Evolutionary conservation across 2,888 invertebrate genomes (phyloP).

Genomic region (Caenorhabditis angaria): DNA sequence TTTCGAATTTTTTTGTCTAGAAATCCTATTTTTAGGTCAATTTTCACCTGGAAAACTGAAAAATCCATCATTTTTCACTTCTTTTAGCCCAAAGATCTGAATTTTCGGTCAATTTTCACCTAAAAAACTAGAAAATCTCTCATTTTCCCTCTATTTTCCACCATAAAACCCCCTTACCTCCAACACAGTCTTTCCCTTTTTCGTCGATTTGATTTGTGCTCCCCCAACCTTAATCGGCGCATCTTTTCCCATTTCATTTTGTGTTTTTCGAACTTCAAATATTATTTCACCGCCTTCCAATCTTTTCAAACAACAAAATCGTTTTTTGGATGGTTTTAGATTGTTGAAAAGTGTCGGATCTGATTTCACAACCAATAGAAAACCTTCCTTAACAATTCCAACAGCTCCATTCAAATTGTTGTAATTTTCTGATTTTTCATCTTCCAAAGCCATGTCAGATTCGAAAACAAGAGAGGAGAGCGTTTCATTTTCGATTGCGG

Average conservation of each 20-base stretch:
- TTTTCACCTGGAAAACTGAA: not conserved
- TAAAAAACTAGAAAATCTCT: too few relatives aligned
- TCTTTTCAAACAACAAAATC: constrained; percentile 62
- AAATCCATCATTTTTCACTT: too few relatives aligned
- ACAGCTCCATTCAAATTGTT: constrained; percentile 18
- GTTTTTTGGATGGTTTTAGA: constrained; percentile 62
- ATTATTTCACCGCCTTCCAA: constrained; percentile 57
- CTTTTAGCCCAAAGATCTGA: too few relatives aligned
- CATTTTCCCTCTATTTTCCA: too few relatives aligned
- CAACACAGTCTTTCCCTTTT: constrained; percentile 65
- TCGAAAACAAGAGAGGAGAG: constrained; percentile 64
- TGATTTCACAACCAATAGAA: constrained; percentile 55
- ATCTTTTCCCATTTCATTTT: constrained; percentile 36
- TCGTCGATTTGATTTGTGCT: constrained; percentile 63
- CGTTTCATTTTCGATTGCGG: constrained; percentile 49
- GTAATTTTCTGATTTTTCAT: constrained; percentile 55
- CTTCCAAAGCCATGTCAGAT: constrained; percentile 64
- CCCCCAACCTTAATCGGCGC: constrained; percentile 54
- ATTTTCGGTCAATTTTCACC: too few relatives aligned
- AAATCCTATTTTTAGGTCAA: too few relatives aligned
- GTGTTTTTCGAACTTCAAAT: constrained; percentile 53
- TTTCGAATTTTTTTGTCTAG: too few relatives aligned
- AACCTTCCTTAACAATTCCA: constrained; percentile 47
- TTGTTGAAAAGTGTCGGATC: constrained; percentile 63
- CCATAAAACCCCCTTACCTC: constrained; percentile 43